A percentile compares a stretch with the other conserved stretches of the same genome.
phyloP scores from a whole-genome alignment of 1,140 invertebrate species.

The Hyposmocoma kahamanoa region DNA sequence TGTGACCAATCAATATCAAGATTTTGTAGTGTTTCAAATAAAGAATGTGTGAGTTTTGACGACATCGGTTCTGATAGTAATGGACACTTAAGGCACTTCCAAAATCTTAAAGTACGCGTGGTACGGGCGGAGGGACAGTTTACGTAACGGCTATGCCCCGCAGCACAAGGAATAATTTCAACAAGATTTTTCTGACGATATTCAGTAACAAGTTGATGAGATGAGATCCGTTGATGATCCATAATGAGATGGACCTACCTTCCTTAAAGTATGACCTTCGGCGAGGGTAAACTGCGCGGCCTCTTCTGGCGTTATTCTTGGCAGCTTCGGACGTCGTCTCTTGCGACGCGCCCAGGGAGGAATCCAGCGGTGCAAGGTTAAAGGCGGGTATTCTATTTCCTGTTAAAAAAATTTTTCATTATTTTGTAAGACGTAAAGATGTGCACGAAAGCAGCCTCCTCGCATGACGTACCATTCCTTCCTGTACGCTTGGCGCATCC shows the following conservation, averaged over 20 bases:
- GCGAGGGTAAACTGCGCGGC: slow-evolving; percentile 32
- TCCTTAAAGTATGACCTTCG: slow-evolving; percentile 38
- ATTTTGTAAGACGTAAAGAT: background rate
- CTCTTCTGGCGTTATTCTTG: slow-evolving; percentile 35
- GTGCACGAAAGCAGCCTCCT: background rate
- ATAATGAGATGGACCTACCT: no score
- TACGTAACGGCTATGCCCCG: background rate
- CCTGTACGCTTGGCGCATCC: no score
- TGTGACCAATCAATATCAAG: no score
- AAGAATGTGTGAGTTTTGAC: no score
- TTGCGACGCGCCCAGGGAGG: slow-evolving; percentile 35
- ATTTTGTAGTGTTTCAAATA: no score
- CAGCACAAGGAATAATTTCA: background rate
- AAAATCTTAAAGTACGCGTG: background rate
- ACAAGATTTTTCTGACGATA: background rate
- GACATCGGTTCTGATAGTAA: no score
- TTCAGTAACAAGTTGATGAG: background rate
- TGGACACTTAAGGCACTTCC: background rate
- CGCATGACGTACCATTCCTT: no score
- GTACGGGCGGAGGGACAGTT: background rate
- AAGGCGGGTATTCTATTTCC: slow-evolving; percentile 37
- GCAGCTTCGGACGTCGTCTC: slow-evolving; percentile 20
- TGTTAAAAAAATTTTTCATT: slow-evolving; percentile 9
- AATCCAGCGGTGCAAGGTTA: slow-evolving; percentile 36
- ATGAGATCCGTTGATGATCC: background rate